Evolutionary conservation across 2,888 invertebrate species (phyloP), one percentile per base, ranked within the genome.

Genomic region (Thera britannica): DNA sequence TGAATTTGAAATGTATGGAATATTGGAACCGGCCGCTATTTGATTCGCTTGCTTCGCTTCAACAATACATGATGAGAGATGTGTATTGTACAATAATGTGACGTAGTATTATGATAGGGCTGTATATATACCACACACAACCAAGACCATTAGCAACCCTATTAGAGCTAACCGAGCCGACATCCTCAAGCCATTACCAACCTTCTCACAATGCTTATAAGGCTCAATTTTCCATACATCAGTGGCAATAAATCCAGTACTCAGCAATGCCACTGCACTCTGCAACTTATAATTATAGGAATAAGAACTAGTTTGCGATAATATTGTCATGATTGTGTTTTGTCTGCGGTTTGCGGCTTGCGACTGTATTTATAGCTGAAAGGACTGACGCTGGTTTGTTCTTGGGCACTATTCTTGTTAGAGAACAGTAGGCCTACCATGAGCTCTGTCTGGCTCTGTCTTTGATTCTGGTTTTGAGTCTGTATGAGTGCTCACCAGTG

Each of bases 261-360:
- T 70, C 60, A 66, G 54, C 57, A 60, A 51, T 66, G 12, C 56
- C 55, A 57, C 34, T 65, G 65, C 62, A 70, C 48, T 62, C 12
- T 57, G 46, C 46, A 63, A 62, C 66, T 63, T 66, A 63, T 60
- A 60, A 12, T 11, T 7, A 41, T 38, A 52, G 41, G 11, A 54
- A 66, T 70, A 70, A 66, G 66, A 35, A 57, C 57, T 66, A 62
- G 63, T 63, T 69, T 70, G 48, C 63, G 58, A 65, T 62, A 62
- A 62, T 60, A 49, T 59, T 52, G 35, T 63, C 49, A 63, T 66
- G 59, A 68, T 68, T 59, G 23, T 67, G 23, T 65, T 55, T 62
- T 62, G 68, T 68, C 52, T 66, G 69, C 48, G 65, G 69, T 69
- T 23, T 61, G 66, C 11, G 61, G 62, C 56, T 35, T 62, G 66